Base-by-base conservation (phyloP, 2,797 vertebrate species). In the Helicolenus hilgendorfi region DNA sequence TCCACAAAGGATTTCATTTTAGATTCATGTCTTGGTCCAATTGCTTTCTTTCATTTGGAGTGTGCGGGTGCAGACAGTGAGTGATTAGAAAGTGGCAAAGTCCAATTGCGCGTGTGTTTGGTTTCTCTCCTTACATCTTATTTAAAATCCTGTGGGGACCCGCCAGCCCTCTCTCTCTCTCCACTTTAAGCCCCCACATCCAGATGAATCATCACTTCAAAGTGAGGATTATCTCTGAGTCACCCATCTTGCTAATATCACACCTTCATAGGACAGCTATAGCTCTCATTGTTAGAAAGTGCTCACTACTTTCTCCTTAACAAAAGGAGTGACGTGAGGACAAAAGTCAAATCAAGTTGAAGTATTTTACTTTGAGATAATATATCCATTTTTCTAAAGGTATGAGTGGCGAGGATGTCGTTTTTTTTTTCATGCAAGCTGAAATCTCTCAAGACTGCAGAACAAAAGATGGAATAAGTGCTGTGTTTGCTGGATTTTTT, bases 151-250 rank as follows among this genome's bases (percentile, higher is more conserved):
- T 64, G 36, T 3, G 5, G 71, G 67, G 71, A 76, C 77, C 67
- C 74, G 74, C 14, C 27, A 9, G 14, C 63, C 11, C 64, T 33
- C 75, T n/a, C 64, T 31, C 74, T n/a, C 58, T 31, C 49, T 55
- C 69, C 38, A 26, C 79, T 79, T 78, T 79, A 78, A 91, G 41
- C 81, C 55, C 55, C 68, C 75, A 68, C 78, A 89, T 89, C 49
- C 71, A 78, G 75, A 85, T 92, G 88, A 92, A 83, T 94, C 91
- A 88, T 92, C 81, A 87, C 79, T 85, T 94, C 80, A 89, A 11
- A 36, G 81, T n/a, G 77, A 76, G 83, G 91, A 95, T 92, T 87
- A 91, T 89, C 90, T 78, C 77, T 38, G 82, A 88, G 65, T 89
- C 85, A 56, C 81, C 73, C 75, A 33, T 35, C 22, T 36, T 71